phyloP scores from a whole-genome alignment of 2,113 vertebrate species.

The Amia ocellicauda region DNA sequence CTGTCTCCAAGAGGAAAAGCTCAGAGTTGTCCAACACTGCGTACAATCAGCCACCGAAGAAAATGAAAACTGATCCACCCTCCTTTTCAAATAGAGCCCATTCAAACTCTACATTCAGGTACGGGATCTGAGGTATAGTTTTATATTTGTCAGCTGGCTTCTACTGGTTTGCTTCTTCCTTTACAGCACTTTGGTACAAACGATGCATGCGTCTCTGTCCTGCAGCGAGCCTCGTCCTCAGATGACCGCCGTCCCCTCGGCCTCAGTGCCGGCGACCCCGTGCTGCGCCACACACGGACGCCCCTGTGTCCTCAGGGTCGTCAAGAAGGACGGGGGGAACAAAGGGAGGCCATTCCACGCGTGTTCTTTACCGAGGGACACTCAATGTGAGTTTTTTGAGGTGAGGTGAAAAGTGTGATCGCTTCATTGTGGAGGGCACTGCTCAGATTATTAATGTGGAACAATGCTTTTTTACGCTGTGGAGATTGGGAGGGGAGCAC shows the following conservation, averaged over 20 bases:
- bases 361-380: constrained; percentile 76
- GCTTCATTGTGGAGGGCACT: neutral
- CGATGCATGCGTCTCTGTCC: neutral
- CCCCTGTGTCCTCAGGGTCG: constrained; percentile 69
- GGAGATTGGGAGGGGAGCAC: too few species aligned
- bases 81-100: constrained; percentile 41
- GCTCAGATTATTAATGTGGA: too few species aligned
- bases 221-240: neutral
- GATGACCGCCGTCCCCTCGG: constrained; percentile 1
- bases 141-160: too few species aligned
- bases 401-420: constrained; percentile 55
- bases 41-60: constrained; percentile 76
- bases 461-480: too few species aligned
- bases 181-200: too few species aligned
- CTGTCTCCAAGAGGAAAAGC: constrained; percentile 55
- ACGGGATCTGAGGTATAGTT: too few species aligned
- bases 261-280: constrained; percentile 44
- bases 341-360: constrained; percentile 82
- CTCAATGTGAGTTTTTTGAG: constrained; percentile 80
- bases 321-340: constrained; percentile 83
- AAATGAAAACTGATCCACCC: constrained; percentile 73
- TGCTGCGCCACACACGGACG: constrained; percentile 69
- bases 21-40: constrained; percentile 45
- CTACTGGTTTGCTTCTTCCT: too few species aligned
- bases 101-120: constrained; percentile 42